Conservation (phyloP, 2,797 vertebrate genomes). For the Kryptopterus vitreolus region DNA sequence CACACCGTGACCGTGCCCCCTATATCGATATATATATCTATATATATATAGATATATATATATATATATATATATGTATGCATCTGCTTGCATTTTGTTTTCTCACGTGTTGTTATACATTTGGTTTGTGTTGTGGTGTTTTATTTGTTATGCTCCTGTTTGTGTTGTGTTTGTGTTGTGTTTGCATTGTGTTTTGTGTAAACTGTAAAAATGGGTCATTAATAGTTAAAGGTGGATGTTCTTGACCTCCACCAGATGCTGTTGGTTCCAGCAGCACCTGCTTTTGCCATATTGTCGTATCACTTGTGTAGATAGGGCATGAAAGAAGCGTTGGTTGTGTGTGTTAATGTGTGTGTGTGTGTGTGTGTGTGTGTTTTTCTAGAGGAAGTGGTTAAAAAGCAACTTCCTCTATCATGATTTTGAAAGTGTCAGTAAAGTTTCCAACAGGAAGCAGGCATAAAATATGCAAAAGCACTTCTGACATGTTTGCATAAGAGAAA, state of each 20-base stretch:
- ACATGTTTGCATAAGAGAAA: neutral
- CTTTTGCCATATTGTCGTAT: constrained; percentile 9
- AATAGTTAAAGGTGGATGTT: no score
- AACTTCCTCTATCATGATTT: constrained; percentile 66
- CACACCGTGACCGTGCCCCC: no score
- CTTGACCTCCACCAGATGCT: neutral
- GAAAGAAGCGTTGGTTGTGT: constrained; percentile 14
- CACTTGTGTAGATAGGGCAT: constrained; percentile 3
- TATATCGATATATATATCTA: no score
- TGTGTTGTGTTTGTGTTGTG: no score
- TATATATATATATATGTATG: no score
- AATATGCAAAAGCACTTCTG: constrained; percentile 19
- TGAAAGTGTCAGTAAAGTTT: constrained; percentile 60
- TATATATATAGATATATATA: no score
- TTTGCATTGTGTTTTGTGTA: neutral
- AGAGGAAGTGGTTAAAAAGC: constrained; percentile 68
- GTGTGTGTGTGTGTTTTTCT: no score
- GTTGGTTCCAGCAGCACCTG: constrained; percentile 32
- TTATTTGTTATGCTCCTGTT: neutral
- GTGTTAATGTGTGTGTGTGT: no score
- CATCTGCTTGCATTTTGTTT: neutral
- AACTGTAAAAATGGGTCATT: neutral
- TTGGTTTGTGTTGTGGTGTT: neutral
- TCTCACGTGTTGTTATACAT: neutral
- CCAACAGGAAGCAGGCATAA: constrained; percentile 62